A percentile compares a stretch with the other conserved stretches of the same genome.
phyloP scores from a whole-genome alignment of 64 coral and sea anemone genomes.

The Montipora capricornis region DNA sequence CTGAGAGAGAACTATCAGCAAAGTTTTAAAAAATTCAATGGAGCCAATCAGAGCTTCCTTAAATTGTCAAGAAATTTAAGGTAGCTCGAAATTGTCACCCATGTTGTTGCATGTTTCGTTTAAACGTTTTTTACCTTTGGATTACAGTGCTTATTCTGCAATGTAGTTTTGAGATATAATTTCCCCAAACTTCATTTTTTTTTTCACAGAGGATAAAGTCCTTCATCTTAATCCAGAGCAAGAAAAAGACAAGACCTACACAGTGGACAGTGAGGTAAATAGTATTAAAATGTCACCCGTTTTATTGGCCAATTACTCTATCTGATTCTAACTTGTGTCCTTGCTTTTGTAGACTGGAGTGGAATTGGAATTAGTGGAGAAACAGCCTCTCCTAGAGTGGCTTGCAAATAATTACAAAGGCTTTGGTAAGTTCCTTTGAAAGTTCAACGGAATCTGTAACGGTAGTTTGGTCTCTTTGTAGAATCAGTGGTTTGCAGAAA shows the following conservation, averaged over 20 bases:
- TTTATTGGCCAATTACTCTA: background rate
- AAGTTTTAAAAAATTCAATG: too few relatives aligned
- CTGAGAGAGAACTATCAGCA: too few relatives aligned
- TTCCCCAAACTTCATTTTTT: background rate
- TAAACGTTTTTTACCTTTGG: too few relatives aligned
- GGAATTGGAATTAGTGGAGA: constrained; percentile 92
- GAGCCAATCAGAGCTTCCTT: too few relatives aligned
- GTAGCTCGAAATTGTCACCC: too few relatives aligned
- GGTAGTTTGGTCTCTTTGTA: too few relatives aligned
- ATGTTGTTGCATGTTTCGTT: too few relatives aligned
- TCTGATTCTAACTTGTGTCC: background rate
- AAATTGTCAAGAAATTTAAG: too few relatives aligned
- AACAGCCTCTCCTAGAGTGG: constrained; percentile 95
- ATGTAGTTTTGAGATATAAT: background rate
- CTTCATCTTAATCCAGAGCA: constrained; percentile 95
- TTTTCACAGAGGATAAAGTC: constrained; percentile 83
- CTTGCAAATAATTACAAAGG: constrained; percentile 98
- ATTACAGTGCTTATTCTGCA: background rate
- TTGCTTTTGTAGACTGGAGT: constrained; percentile 81
- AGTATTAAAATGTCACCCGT: background rate
- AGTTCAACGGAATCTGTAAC: too few relatives aligned
- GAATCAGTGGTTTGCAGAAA: too few relatives aligned
- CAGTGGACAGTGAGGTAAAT: constrained; percentile 91
- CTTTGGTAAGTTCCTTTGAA: constrained; percentile 73
- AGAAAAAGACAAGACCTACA: constrained; percentile 99